These are phyloP conservation scores for Mythimna impura DNA, from an alignment of 2,888 invertebrate species.

Conservation along the genomic window DNA sequence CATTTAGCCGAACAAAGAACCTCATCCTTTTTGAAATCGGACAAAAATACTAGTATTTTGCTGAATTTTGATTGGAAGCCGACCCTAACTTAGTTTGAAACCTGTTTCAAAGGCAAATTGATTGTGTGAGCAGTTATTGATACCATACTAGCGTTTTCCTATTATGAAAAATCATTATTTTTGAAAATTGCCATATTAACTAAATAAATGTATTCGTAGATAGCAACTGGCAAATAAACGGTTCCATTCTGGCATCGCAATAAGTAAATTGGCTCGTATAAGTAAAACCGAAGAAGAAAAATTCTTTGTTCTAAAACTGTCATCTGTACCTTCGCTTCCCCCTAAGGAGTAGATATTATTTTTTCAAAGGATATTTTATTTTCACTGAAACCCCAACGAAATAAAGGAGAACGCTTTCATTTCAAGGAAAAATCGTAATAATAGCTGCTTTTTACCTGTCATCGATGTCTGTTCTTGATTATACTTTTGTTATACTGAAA, in stretches of 20 bases:
- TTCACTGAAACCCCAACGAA: slow-evolving; percentile 66
- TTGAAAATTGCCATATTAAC: background rate
- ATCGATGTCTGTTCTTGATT: slow-evolving; percentile 71
- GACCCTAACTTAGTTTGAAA: too few species aligned
- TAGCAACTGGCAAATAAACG: background rate
- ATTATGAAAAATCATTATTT: background rate
- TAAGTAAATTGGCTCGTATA: slow-evolving; percentile 22
- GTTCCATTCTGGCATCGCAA: slow-evolving; percentile 5
- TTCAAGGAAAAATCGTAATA: slow-evolving; percentile 75
- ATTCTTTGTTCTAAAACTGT: slow-evolving; percentile 75
- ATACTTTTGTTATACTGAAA: slow-evolving; percentile 65
- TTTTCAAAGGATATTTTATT: slow-evolving; percentile 75
- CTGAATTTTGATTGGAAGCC: too few species aligned
- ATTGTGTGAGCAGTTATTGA: too few species aligned
- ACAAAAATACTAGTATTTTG: too few species aligned
- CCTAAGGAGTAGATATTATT: slow-evolving; percentile 71
- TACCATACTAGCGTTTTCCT: too few species aligned
- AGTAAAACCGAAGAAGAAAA: slow-evolving; percentile 37
- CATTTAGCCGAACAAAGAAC: too few species aligned
- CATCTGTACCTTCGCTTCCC: slow-evolving; percentile 63
- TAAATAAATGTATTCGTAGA: background rate
- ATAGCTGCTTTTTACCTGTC: slow-evolving; percentile 81
- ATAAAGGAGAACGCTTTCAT: slow-evolving; percentile 74
- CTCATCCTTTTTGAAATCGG: too few species aligned
- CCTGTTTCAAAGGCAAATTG: too few species aligned